Evolutionary conservation across 2,888 invertebrate species (phyloP), one percentile per base, ranked within the genome.

Genomic region (Bellardia pandia): DNA sequence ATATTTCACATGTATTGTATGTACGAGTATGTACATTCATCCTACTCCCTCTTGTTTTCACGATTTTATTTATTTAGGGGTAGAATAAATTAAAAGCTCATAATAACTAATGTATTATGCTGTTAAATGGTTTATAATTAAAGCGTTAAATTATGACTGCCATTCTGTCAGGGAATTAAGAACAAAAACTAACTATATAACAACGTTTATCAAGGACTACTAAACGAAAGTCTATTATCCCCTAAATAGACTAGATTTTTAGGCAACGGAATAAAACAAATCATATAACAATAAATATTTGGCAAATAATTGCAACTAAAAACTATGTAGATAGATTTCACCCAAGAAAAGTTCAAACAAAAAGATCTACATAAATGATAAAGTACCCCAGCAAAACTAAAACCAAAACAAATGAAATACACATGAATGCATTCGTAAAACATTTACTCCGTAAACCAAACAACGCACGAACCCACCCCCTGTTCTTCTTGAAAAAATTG

Each of bases 71-170:
- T 33, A 69, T 66, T 60, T 62, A 14, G 62, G 51, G 40, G n/a
- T 13, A 56, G 75, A 69, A 45, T 13, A 16, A 78, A 84, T 78
- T 83, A 77, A 77, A 83, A 78, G 33, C 74, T 60, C 72, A 69
- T 79, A 72, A 76, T 66, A 64, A 64, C 53, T 48, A 75, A 71
- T 74, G 58, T 56, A 40, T 66, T 51, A 62, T 60, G 62, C 71
- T 86, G 86, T 68, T 86, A 81, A 81, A 86, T 86, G 86, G 68
- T 81, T 86, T 68, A 81, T 81, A 68, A 86, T 74, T 77, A 81
- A 86, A 81, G 42, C 66, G 66, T 23, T 81, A 81, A 86, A 76
- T 74, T 74, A 81, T 86, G 66, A 51, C 23, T 33, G 2, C 6
- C 23, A 14, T 3, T 58, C 9, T 48, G 42, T 1, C 6, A 6